Conservation (phyloP, 2,888 invertebrate species). For the Ormyrus thymus region DNA sequence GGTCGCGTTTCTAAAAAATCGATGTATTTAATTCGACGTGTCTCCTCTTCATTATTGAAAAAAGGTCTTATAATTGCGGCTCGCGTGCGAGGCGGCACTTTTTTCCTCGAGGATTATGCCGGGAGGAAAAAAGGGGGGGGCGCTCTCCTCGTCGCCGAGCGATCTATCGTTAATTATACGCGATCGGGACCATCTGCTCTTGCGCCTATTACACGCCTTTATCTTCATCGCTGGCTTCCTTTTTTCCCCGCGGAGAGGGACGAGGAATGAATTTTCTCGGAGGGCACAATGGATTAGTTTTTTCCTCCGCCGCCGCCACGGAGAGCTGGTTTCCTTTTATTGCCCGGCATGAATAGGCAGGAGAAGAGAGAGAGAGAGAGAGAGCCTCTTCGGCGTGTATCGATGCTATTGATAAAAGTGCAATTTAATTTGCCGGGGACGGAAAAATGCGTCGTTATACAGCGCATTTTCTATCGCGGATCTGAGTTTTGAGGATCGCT, state of each 20-base stretch:
- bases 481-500: no score
- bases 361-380: neutral
- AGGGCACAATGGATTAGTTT: constrained; percentile 52
- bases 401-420: constrained; percentile 42
- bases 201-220: constrained; percentile 40
- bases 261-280: constrained; percentile 45
- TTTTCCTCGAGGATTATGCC: neutral
- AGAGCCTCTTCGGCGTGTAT: neutral
- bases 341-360: constrained; percentile 48
- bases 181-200: constrained; percentile 49
- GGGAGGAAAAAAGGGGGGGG: constrained; percentile 9
- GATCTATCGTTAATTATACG: constrained; percentile 53
- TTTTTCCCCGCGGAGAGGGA: neutral
- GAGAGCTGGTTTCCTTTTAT: constrained; percentile 32
- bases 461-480: constrained; percentile 24
- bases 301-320: constrained; percentile 14
- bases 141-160: neutral
- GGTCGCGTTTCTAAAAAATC: neutral
- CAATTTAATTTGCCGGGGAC: constrained; percentile 44
- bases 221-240: constrained; percentile 31
- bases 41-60: constrained; percentile 14
- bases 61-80: constrained; percentile 16
- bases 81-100: constrained; percentile 34
- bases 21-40: neutral
- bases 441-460: constrained; percentile 46